These are phyloP conservation scores for Chionis minor DNA, from an alignment of 2,113 vertebrate species.

Conservation along the genomic window DNA sequence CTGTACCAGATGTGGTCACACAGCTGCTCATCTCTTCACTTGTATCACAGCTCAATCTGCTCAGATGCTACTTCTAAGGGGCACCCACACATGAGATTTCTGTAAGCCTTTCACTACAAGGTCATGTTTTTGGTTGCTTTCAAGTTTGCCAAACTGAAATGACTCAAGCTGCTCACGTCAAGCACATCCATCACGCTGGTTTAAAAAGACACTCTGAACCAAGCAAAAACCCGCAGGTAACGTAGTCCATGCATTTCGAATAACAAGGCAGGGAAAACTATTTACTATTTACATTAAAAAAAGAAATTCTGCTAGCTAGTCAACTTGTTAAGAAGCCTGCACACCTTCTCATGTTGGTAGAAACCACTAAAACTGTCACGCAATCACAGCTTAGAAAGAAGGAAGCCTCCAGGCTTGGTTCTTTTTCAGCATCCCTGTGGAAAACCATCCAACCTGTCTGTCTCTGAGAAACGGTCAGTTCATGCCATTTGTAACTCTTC, in stretches of 20 bases:
- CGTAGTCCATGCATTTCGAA: background rate
- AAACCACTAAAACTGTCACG: background rate
- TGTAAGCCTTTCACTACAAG: background rate
- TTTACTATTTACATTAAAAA: background rate
- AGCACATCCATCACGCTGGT: background rate
- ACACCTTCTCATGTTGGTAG: background rate
- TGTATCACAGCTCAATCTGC: background rate
- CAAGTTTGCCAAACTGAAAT: background rate
- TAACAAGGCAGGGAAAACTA: background rate
- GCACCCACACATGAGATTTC: background rate
- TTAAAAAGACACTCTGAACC: background rate
- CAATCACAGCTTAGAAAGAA: background rate
- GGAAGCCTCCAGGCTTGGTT: background rate
- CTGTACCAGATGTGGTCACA: background rate
- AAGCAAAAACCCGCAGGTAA: background rate
- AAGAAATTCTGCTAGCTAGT: background rate
- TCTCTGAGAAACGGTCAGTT: background rate
- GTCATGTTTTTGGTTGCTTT: background rate
- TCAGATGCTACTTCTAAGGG: background rate
- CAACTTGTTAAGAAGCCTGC: background rate
- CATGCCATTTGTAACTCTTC: background rate
- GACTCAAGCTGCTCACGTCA: background rate
- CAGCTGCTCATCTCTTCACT: background rate
- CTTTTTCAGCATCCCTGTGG: background rate
- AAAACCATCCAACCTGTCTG: background rate